phyloP scores from a whole-genome alignment of 2,797 vertebrate genomes.

The Eutrigla gurnardus region DNA sequence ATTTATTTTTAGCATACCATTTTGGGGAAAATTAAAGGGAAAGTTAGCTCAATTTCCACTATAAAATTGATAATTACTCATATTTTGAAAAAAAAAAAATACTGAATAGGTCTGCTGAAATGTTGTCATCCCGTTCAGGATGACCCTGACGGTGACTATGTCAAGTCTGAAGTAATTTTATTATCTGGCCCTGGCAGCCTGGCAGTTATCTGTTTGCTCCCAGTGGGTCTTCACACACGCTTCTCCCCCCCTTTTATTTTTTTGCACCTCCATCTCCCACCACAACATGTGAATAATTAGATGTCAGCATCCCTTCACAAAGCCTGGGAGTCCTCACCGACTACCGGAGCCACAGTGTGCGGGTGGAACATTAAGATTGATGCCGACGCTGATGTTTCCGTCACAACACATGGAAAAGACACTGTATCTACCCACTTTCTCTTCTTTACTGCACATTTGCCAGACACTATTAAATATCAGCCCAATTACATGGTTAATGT shows the following conservation, averaged over 20 bases:
- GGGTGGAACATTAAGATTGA: constrained; percentile 2
- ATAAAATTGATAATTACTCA: no score
- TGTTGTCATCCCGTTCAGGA: neutral
- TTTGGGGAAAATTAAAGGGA: no score
- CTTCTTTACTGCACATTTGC: constrained; percentile 6
- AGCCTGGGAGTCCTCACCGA: neutral
- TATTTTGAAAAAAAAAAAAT: neutral
- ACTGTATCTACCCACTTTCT: neutral
- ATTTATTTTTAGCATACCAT: no score
- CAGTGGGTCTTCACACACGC: neutral
- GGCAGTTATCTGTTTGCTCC: neutral
- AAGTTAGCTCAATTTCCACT: no score
- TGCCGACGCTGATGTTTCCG: neutral
- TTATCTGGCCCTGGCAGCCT: no score
- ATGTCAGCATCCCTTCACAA: constrained; percentile 6
- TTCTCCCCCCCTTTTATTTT: neutral
- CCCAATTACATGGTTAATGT: constrained; percentile 20
- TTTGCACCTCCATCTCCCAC: constrained; percentile 9
- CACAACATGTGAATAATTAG: constrained; percentile 13
- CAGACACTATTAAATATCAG: neutral
- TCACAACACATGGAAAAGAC: neutral
- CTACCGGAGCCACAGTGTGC: neutral
- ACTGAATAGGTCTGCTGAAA: neutral
- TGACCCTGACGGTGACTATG: neutral
- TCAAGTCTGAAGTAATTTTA: neutral